phyloP scores from a whole-genome alignment of 2,888 invertebrate genomes.

The Drosophila aldrichi region DNA sequence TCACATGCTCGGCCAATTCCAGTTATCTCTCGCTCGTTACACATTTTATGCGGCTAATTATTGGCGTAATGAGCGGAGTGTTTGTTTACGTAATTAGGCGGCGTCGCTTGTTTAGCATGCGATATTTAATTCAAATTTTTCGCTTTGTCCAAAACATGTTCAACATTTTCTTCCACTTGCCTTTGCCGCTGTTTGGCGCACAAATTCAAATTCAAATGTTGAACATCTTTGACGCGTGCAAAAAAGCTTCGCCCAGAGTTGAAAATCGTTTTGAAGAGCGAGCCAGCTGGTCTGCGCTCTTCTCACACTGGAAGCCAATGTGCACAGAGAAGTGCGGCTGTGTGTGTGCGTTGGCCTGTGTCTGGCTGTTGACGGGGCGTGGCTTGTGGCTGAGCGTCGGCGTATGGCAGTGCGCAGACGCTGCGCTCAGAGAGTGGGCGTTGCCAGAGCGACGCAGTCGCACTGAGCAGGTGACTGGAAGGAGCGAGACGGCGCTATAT shows the following conservation, averaged over 20 bases:
- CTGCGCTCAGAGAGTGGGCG: conserved; percentile 77
- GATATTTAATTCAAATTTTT: conserved; percentile 18
- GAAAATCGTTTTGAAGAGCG: conserved; percentile 34
- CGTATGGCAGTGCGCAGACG: conserved; percentile 65
- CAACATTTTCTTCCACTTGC: conserved; percentile 7
- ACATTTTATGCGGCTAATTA: conserved; percentile 59
- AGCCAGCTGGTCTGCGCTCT: conserved; percentile 34
- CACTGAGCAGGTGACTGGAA: conserved; percentile 79
- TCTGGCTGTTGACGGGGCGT: conserved; percentile 62
- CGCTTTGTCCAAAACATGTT: conserved; percentile 21
- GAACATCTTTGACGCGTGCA: conserved; percentile 28
- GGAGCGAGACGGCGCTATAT: conserved; percentile 56
- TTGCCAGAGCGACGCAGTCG: conserved; percentile 75
- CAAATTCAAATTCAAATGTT: conserved; percentile 48
- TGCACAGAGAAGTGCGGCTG: conserved; percentile 2
- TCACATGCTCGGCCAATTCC: conserved; percentile 49
- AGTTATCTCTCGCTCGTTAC: conserved; percentile 54
- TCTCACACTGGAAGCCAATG: conserved; percentile 26
- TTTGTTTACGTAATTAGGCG: conserved; percentile 57
- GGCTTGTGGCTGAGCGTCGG: conserved; percentile 38
- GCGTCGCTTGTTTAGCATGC: conserved; percentile 30
- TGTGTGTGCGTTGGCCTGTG: conserved; percentile 20
- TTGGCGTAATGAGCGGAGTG: conserved; percentile 41
- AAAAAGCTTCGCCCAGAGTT: conserved; percentile 52
- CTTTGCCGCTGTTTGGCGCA: conserved; percentile 37